These are phyloP conservation scores for Oreochromis mossambicus DNA, from an alignment of 2,797 vertebrate species.

Conservation along the genomic window DNA sequence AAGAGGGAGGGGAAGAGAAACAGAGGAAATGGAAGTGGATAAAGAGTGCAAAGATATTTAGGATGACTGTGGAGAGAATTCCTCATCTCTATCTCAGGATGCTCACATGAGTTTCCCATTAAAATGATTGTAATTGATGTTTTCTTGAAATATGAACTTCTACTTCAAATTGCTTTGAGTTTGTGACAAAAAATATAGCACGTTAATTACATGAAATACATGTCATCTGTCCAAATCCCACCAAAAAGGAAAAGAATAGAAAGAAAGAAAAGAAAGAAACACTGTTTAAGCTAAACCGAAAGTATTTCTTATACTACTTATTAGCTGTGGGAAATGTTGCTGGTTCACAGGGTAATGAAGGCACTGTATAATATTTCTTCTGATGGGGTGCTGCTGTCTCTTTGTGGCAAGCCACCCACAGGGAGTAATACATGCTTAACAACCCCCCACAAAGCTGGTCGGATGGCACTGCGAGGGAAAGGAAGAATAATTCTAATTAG, in stretches of 20 bases:
- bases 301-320: conserved; percentile 24
- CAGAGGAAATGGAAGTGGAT: conserved; percentile 31
- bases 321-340: conserved; percentile 37
- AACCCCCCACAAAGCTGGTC: conserved; percentile 51
- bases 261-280: conserved; percentile 6
- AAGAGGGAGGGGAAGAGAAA: conserved; percentile 12
- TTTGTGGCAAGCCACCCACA: conserved; percentile 54
- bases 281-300: conserved; percentile 23
- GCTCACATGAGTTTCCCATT: conserved; percentile 72
- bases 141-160: conserved; percentile 75
- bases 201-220: conserved; percentile 4
- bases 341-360: conserved; percentile 50
- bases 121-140: conserved; percentile 83
- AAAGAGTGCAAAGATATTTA: conserved; percentile 57
- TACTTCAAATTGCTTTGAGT: conserved; percentile 52
- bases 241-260: background rate
- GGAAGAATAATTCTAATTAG: conserved; percentile 64
- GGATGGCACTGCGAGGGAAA: conserved; percentile 13
- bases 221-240: background rate
- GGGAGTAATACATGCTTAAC: conserved; percentile 55
- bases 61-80: conserved; percentile 72
- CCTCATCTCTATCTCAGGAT: conserved; percentile 48
- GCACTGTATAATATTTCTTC: conserved; percentile 46
- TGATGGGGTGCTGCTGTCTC: conserved; percentile 41
- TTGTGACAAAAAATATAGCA: conserved; percentile 25